These are phyloP conservation scores for Eristalinus aeneus DNA, from an alignment of 2,888 invertebrate genomes.

Conservation along the genomic window DNA sequence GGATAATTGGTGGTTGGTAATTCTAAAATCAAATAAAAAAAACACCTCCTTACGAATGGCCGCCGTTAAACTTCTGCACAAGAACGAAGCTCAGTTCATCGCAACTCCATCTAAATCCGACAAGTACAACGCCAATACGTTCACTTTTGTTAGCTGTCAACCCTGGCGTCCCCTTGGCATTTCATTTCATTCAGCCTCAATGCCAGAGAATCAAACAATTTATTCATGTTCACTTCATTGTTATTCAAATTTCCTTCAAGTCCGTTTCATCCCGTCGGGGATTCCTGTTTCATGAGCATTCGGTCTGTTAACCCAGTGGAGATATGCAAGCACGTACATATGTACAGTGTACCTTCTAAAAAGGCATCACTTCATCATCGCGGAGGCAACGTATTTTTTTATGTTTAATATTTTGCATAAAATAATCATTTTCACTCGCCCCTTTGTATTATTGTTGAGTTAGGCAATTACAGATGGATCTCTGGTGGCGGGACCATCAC, in stretches of 20 bases:
- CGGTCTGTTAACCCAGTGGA: slow-evolving; percentile 23
- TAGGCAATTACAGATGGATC: slow-evolving; percentile 59
- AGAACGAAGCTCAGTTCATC: neutral
- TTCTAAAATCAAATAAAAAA: neutral
- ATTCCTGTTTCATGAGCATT: slow-evolving; percentile 31
- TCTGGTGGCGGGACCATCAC: slow-evolving; percentile 15
- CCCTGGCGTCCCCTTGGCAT: neutral
- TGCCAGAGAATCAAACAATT: slow-evolving; percentile 9
- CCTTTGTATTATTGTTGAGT: slow-evolving; percentile 58
- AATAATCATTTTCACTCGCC: slow-evolving; percentile 65
- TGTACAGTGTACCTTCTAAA: neutral
- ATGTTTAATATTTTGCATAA: slow-evolving; percentile 50
- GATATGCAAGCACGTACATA: neutral
- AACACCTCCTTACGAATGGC: neutral
- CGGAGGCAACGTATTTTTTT: slow-evolving; percentile 21
- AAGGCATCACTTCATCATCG: slow-evolving; percentile 36
- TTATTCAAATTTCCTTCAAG: slow-evolving; percentile 53
- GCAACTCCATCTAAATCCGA: neutral
- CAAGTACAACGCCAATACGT: slow-evolving; percentile 7
- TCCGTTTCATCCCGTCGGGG: slow-evolving; percentile 10
- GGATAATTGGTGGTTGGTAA: neutral
- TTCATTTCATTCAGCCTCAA: neutral
- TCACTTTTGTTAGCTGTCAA: slow-evolving; percentile 1
- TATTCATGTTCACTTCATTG: slow-evolving; percentile 62
- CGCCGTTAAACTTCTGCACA: neutral